phyloP scores from a whole-genome alignment of 2,113 vertebrate genomes.

The Tenebrosternarchus preto region DNA sequence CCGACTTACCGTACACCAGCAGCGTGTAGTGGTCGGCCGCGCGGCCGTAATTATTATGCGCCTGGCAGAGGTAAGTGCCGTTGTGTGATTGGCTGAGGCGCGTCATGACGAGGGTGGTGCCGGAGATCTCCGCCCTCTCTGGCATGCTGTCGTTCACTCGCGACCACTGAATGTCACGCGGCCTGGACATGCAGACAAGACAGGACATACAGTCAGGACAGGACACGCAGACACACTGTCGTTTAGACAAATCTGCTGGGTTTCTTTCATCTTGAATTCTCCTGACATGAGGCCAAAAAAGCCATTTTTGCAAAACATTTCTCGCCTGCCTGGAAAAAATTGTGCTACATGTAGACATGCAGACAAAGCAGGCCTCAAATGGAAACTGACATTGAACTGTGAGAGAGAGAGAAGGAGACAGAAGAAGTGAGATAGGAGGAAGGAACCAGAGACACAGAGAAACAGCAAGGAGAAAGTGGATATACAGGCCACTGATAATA shows the following conservation, averaged over 20 bases:
- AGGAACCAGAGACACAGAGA: too few species aligned
- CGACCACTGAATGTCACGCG: constrained; percentile 83
- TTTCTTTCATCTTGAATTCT: too few species aligned
- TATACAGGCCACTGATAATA: too few species aligned
- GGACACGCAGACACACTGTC: too few species aligned
- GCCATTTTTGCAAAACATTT: too few species aligned
- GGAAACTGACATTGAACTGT: background rate
- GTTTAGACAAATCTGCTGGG: too few species aligned
- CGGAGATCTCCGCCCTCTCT: constrained; percentile 80
- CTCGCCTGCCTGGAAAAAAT: too few species aligned
- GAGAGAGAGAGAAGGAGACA: constrained; percentile 12
- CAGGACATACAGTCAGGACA: background rate
- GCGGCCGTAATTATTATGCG: constrained; percentile 86
- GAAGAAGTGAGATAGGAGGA: background rate
- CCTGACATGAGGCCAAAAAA: too few species aligned
- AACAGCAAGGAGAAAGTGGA: too few species aligned
- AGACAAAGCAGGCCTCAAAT: too few species aligned
- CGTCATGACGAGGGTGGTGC: constrained; percentile 80
- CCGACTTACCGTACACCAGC: constrained; percentile 89
- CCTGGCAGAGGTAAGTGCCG: constrained; percentile 88
- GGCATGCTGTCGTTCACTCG: constrained; percentile 87
- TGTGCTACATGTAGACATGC: too few species aligned
- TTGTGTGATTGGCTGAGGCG: constrained; percentile 86
- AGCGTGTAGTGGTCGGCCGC: constrained; percentile 88
- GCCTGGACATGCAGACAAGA: constrained; percentile 66